phyloP scores from a whole-genome alignment of 2,797 vertebrate genomes.

The Pampus argenteus region DNA sequence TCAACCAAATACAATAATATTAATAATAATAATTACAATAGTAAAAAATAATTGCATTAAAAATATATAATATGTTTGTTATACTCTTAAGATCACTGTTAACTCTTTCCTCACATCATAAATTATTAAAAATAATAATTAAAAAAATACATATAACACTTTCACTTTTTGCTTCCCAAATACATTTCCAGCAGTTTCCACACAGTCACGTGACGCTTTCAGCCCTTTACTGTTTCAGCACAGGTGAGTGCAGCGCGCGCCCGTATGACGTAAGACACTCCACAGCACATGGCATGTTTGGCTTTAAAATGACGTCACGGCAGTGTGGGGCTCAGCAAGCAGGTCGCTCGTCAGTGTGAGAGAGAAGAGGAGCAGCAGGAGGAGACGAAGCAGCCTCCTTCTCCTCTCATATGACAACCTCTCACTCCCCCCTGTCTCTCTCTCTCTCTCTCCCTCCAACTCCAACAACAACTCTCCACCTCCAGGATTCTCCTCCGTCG shows the following conservation, averaged over 20 bases:
- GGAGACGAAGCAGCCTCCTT: constrained; percentile 70
- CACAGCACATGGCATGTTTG: constrained; percentile 73
- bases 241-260: too few species aligned
- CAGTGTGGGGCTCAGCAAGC: constrained; percentile 75
- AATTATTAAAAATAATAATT: too few species aligned
- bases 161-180: too few species aligned
- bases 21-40: not conserved
- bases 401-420: constrained; percentile 71
- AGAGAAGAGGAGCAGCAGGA: constrained; percentile 73
- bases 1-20: too few species aligned
- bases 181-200: not conserved
- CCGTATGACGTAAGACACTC: constrained; percentile 44
- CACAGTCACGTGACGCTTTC: not conserved
- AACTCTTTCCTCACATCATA: not conserved
- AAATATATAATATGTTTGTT: too few species aligned
- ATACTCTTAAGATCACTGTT: not conserved
- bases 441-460: constrained; percentile 58
- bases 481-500: constrained; percentile 57
- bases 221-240: too few species aligned
- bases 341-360: constrained; percentile 82
- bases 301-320: constrained; percentile 86
- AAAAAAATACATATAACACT: too few species aligned
- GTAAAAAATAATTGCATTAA: not conserved
- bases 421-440: constrained; percentile 46
- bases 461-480: constrained; percentile 69